Conservation (phyloP, 2,888 invertebrate species). For the Polymixis flavicincta region DNA sequence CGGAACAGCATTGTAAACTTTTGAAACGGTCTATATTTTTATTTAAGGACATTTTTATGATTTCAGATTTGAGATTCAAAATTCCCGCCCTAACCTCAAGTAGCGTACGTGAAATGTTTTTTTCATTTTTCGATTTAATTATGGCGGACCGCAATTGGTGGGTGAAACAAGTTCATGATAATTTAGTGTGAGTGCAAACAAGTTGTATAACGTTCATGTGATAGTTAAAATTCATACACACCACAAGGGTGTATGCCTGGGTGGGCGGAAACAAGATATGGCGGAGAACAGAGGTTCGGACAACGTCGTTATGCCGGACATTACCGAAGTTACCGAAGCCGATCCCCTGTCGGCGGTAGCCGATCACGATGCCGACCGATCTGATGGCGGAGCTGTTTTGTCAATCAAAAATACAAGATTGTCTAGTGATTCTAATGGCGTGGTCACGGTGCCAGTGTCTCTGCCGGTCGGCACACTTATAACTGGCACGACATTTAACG, state of each 20-base stretch:
- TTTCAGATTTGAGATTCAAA: slow-evolving; percentile 69
- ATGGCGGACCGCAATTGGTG: slow-evolving; percentile 83
- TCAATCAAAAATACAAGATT: slow-evolving; percentile 80
- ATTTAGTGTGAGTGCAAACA: slow-evolving; percentile 61
- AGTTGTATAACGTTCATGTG: slow-evolving; percentile 67
- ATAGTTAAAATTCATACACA: slow-evolving; percentile 71
- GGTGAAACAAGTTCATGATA: slow-evolving; percentile 71
- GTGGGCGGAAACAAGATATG: slow-evolving; percentile 83
- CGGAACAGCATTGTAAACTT: not conserved
- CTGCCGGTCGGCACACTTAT: slow-evolving; percentile 95
- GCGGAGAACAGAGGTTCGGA: slow-evolving; percentile 90
- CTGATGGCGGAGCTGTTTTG: slow-evolving; percentile 86
- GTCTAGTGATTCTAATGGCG: slow-evolving; percentile 82
- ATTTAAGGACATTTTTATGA: not conserved
- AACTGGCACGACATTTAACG: slow-evolving; percentile 95
- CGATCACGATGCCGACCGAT: slow-evolving; percentile 90
- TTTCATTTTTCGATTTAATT: slow-evolving; percentile 77
- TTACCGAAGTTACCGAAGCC: slow-evolving; percentile 91
- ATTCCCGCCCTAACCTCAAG: slow-evolving; percentile 78
- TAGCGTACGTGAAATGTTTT: slow-evolving; percentile 74
- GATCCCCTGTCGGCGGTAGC: slow-evolving; percentile 91
- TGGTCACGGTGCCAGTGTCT: slow-evolving; percentile 91
- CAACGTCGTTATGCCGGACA: slow-evolving; percentile 93
- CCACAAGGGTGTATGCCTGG: slow-evolving; percentile 73
- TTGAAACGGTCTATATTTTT: not conserved